Conservation (phyloP, 2,888 invertebrate species). For the Orthonychiurus folsomi region DNA sequence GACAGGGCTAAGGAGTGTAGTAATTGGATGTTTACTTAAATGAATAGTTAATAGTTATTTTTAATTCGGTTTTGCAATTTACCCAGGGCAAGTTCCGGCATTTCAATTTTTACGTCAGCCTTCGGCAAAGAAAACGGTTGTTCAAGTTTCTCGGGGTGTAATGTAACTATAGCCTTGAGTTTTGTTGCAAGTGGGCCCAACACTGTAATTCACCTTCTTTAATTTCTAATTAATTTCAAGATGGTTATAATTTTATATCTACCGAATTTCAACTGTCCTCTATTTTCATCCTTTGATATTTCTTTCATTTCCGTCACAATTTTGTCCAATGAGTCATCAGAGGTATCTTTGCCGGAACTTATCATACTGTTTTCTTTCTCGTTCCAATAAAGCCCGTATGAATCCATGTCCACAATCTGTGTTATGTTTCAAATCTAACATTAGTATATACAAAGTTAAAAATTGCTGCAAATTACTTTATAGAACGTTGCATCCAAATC, state of each 20-base stretch:
- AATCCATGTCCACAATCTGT: slow-evolving; percentile 5
- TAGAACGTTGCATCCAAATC: neutral
- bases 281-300: neutral
- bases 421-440: neutral
- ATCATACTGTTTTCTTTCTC: neutral
- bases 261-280: neutral
- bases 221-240: no score
- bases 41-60: slow-evolving; percentile 1
- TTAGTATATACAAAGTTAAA: neutral
- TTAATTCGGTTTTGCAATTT: no score
- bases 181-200: slow-evolving; percentile 4
- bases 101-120: neutral
- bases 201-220: no score
- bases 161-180: slow-evolving; percentile 9
- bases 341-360: neutral
- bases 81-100: neutral
- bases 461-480: no score
- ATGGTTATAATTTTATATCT: neutral
- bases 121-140: slow-evolving; percentile 8
- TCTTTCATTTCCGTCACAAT: neutral
- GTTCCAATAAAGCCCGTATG: slow-evolving; percentile 11
- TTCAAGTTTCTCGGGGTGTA: slow-evolving; percentile 7
- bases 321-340: neutral
- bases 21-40: neutral
- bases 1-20: neutral